These are phyloP conservation scores for Hydrochoerus hydrochaeris DNA, from an alignment of 2,113 vertebrate species.

Conservation along the genomic window DNA sequence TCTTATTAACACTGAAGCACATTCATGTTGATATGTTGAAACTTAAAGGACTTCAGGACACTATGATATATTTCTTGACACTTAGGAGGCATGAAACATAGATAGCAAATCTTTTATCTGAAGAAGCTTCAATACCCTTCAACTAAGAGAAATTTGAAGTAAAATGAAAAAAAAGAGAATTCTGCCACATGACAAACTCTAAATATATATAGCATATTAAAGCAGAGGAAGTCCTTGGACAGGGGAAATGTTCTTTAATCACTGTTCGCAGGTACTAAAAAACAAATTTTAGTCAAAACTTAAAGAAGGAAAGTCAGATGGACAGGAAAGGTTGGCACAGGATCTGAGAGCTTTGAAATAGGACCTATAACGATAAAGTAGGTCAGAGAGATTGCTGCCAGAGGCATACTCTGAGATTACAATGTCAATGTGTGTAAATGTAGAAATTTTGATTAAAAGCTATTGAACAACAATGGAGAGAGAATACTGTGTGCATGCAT, in stretches of 20 bases:
- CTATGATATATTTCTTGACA: constrained; percentile 39
- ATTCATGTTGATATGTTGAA: constrained; percentile 48
- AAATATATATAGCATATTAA: neutral
- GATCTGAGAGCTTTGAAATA: neutral
- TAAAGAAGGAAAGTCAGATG: constrained; percentile 26
- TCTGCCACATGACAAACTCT: constrained; percentile 11
- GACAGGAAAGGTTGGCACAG: neutral
- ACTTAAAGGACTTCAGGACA: constrained; percentile 21
- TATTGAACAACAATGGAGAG: neutral
- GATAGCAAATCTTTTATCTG: constrained; percentile 8
- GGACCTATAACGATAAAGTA: neutral
- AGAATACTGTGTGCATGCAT: neutral
- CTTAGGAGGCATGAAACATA: constrained; percentile 1
- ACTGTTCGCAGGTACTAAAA: neutral
- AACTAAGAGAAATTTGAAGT: constrained; percentile 35
- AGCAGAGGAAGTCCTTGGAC: neutral
- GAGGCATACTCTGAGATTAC: neutral
- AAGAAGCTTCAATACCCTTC: neutral
- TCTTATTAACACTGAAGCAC: constrained; percentile 44
- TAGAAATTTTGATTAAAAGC: constrained; percentile 15
- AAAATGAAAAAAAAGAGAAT: constrained; percentile 23
- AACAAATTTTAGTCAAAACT: constrained; percentile 33
- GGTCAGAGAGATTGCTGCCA: neutral
- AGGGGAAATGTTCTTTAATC: neutral
- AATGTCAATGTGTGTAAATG: neutral